These are phyloP conservation scores for Andrena minutula DNA, from an alignment of 2,888 invertebrate genomes.

Conservation along the genomic window DNA sequence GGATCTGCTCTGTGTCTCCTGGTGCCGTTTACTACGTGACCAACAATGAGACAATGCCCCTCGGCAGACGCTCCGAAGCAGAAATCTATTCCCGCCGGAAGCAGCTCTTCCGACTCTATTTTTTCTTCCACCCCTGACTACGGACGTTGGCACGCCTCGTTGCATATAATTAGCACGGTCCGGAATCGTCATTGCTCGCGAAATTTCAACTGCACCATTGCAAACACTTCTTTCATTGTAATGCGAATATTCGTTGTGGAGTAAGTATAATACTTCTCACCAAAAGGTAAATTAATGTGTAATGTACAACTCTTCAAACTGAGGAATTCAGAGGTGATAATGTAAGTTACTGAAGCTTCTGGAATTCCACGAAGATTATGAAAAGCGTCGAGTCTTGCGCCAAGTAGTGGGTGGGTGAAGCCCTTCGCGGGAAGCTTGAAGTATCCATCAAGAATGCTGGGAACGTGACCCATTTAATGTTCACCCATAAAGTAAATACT, in stretches of 20 bases:
- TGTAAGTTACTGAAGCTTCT: no score
- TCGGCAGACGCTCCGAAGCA: conserved; percentile 1
- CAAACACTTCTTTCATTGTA: background rate
- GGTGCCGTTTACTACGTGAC: conserved; percentile 41
- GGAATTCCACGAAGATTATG: no score
- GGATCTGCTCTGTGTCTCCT: conserved; percentile 54
- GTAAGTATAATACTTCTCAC: no score
- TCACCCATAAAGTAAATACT: no score
- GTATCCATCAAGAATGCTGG: background rate
- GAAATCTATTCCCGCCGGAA: conserved; percentile 34
- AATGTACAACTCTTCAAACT: no score
- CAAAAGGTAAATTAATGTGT: no score
- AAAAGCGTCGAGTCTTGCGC: no score
- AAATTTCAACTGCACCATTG: background rate
- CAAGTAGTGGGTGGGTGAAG: no score
- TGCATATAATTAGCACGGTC: conserved; percentile 4
- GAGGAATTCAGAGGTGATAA: no score
- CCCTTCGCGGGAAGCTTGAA: no score
- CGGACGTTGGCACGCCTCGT: background rate
- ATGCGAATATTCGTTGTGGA: background rate
- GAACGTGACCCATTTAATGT: no score
- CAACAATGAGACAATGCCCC: conserved; percentile 25
- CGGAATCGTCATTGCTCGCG: background rate
- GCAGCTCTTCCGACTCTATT: conserved; percentile 17
- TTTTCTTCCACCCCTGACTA: background rate